Percentiles rank a stretch among this genome's conserved stretches.
Evolutionary conservation across 2,113 vertebrate species (phyloP).

Genomic region (Bubo bubo): DNA sequence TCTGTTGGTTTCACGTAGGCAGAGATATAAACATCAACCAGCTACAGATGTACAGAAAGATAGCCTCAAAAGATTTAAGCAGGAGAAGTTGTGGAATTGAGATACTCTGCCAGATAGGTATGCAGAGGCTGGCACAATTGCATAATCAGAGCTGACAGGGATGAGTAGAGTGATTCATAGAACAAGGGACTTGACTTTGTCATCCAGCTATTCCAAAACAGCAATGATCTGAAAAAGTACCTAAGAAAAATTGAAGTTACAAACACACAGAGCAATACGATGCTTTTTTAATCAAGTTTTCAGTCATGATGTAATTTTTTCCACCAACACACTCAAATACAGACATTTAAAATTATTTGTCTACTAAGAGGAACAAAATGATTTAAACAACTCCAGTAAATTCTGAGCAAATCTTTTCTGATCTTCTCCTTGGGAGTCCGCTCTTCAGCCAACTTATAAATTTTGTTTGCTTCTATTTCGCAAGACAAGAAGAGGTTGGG

Average conservation of each 20-base stretch:
- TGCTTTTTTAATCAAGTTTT: slow-evolving; percentile 50
- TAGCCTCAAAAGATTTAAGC: background rate
- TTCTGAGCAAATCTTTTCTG: slow-evolving; percentile 36
- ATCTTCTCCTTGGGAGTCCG: slow-evolving; percentile 39
- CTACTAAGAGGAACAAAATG: background rate
- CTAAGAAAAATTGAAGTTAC: background rate
- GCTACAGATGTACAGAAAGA: background rate
- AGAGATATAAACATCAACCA: background rate
- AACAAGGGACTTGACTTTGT: background rate
- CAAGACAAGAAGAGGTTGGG: slow-evolving; percentile 34
- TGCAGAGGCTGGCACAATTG: background rate
- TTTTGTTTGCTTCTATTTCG: slow-evolving; percentile 34
- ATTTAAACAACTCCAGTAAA: slow-evolving; percentile 38
- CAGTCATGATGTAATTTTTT: slow-evolving; percentile 38
- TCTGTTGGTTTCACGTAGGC: background rate
- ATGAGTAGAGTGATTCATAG: background rate
- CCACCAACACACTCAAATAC: background rate
- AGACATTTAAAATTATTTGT: slow-evolving; percentile 49
- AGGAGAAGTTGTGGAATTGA: background rate
- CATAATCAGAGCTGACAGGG: background rate
- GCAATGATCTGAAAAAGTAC: background rate
- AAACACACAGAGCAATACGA: slow-evolving; percentile 3
- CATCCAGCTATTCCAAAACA: background rate
- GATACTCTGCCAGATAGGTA: background rate
- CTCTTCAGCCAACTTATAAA: background rate